Base-by-base conservation (phyloP, 2,888 invertebrate species). In the Oegoconia quadripuncta region DNA sequence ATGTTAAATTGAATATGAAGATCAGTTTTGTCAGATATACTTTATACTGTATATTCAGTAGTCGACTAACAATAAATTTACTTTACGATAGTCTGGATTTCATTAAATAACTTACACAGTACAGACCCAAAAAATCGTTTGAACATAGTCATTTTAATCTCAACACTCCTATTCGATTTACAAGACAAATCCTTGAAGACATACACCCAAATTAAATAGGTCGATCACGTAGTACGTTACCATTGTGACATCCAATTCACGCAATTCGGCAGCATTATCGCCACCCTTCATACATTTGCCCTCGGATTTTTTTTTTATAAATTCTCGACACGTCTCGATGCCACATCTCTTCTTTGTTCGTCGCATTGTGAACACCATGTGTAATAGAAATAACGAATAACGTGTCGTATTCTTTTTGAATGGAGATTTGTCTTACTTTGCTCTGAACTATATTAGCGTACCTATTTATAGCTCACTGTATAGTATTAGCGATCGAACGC, bases 301-400 rank as follows among this genome's bases (percentile, higher is more conserved):
- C 69, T 62, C 60, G 57, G 50, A 16, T 26, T 31, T 64, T 76
- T 80, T 76, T 77, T 75, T 75, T 74, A 73, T 74, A 75, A 80
- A 84, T 84, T 84, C 86, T 55, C 66, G 45, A 63, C 83, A 82
- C 86, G 86, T 84, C 64, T 64, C 51, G 29, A 50, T 54, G 31
- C 44, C 46, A 37, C 48, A 54, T 42, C 50, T 53, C 52, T 44
- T 64, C 74, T 80, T 82, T 83, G 76, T 80, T 77, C 77, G 68
- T 75, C 64, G 70, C 62, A 79, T 82, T 80, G 80, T 83, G 69
- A 73, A 72, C 70, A 64, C 58, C 61, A 65, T 69, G 60, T 74
- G 70, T 73, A 71, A 73, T 73, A 68, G 72, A 72, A 77, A 71
- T 72, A 64, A 60, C 47, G 54, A 51, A 50, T 56, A 50, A 52